A percentile compares a stretch with the other conserved stretches of the same genome.
Evolutionary conservation across 2,113 vertebrate species (phyloP).

Genomic region (Nothocercus nigrocapillus): DNA sequence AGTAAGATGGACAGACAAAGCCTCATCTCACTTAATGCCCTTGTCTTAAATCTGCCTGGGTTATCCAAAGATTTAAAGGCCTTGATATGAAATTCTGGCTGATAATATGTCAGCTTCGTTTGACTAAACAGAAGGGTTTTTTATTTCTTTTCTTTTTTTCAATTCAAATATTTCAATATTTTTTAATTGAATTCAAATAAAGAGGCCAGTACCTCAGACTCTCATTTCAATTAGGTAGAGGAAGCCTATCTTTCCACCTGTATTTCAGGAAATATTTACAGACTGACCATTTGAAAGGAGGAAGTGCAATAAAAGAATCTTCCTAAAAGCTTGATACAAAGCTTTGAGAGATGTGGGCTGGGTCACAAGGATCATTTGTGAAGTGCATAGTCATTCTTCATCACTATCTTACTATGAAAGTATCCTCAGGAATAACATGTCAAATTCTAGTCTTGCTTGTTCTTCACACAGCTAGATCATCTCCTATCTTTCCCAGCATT

Average conservation of each 20-base stretch:
- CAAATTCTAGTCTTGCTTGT: neutral
- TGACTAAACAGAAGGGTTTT: neutral
- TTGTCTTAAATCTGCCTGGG: neutral
- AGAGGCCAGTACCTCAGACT: neutral
- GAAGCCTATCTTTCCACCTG: neutral
- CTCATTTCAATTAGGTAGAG: neutral
- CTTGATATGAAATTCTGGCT: neutral
- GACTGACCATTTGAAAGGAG: neutral
- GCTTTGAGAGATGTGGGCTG: neutral
- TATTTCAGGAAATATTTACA: neutral
- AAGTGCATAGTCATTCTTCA: neutral
- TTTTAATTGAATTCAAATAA: neutral
- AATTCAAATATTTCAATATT: neutral
- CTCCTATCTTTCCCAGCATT: neutral
- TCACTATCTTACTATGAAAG: neutral
- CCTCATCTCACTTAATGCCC: neutral
- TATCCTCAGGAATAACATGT: neutral
- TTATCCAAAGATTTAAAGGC: neutral
- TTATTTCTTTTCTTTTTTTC: neutral
- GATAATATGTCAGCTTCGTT: neutral
- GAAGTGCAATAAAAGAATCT: neutral
- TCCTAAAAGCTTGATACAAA: neutral
- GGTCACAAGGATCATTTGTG: neutral
- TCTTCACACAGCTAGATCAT: neutral
- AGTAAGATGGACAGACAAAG: neutral